These are phyloP conservation scores for Saguinus imperator DNA, from an alignment of 2,113 vertebrate species.

Conservation along the genomic window DNA sequence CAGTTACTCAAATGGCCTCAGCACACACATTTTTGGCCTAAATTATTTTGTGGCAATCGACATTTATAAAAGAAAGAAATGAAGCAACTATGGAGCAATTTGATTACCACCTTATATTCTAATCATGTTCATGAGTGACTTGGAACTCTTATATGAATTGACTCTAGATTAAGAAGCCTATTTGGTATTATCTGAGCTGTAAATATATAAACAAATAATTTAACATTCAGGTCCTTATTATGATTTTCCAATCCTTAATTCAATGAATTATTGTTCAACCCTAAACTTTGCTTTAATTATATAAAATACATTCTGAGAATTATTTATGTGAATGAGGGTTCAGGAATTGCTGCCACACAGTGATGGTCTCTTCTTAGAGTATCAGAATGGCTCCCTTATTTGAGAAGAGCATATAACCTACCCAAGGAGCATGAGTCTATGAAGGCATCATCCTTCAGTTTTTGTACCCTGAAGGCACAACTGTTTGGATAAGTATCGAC, in stretches of 20 bases:
- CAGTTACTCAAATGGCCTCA: conserved; percentile 49
- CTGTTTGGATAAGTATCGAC: conserved; percentile 71
- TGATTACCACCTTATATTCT: not conserved
- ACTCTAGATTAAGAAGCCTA: not conserved
- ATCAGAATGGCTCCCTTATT: not conserved
- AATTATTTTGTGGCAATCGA: conserved; percentile 11
- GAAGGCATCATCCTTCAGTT: conserved; percentile 46
- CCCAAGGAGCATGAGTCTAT: conserved; percentile 28
- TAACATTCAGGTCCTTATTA: not conserved
- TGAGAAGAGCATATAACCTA: not conserved
- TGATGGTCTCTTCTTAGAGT: not conserved
- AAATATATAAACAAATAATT: not conserved
- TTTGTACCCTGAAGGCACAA: conserved; percentile 71
- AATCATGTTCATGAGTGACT: not conserved
- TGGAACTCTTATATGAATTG: not conserved
- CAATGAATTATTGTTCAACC: not conserved
- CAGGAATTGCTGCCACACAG: not conserved
- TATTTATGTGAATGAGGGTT: not conserved
- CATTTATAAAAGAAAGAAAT: conserved; percentile 48
- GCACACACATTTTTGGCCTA: conserved; percentile 13
- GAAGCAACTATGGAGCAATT: not conserved
- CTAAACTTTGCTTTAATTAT: conserved; percentile 24
- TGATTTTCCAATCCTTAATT: not conserved
- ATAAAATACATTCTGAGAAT: not conserved
- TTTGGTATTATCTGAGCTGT: not conserved